A percentile compares a stretch with the other conserved stretches of the same genome.
Evolutionary conservation across 2,888 invertebrate species (phyloP).

Genomic region (Urechis unicinctus): DNA sequence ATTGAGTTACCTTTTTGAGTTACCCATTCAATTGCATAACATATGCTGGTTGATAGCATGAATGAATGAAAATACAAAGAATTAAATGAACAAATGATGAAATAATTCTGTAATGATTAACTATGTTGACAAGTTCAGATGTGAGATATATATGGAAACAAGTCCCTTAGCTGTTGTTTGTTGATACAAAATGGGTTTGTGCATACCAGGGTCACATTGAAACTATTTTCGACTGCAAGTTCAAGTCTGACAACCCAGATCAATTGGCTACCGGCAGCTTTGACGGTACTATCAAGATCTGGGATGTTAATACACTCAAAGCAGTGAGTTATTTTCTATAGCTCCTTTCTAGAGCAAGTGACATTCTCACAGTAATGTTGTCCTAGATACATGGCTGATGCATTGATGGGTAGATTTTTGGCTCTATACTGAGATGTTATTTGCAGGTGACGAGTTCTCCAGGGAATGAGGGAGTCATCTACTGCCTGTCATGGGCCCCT

Average conservation of each 20-base stretch:
- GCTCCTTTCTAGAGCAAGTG: not conserved
- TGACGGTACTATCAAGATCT: conserved; percentile 52
- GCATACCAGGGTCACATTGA: conserved; percentile 52
- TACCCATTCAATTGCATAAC: too few relatives aligned
- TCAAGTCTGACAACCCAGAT: conserved; percentile 47
- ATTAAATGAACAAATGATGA: too few relatives aligned
- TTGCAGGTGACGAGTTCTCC: conserved; percentile 40
- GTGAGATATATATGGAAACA: too few relatives aligned
- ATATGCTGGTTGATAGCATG: too few relatives aligned
- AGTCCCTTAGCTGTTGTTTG: too few relatives aligned
- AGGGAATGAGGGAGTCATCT: conserved; percentile 51
- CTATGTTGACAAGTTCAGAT: too few relatives aligned
- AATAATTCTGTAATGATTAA: too few relatives aligned
- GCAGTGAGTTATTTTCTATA: conserved; percentile 29
- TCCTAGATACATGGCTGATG: too few relatives aligned
- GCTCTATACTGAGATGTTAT: not conserved
- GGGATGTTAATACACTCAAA: conserved; percentile 47
- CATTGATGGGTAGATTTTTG: not conserved
- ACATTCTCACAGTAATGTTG: too few relatives aligned
- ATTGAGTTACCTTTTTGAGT: not conserved
- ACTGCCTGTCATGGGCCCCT: conserved; percentile 50
- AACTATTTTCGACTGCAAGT: conserved; percentile 53
- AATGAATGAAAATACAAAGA: not conserved
- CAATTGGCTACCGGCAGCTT: conserved; percentile 51
- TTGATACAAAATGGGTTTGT: too few relatives aligned